A percentile compares a stretch with the other conserved stretches of the same genome.
phyloP scores from a whole-genome alignment of 2,797 vertebrate genomes.

The Morelia viridis region DNA sequence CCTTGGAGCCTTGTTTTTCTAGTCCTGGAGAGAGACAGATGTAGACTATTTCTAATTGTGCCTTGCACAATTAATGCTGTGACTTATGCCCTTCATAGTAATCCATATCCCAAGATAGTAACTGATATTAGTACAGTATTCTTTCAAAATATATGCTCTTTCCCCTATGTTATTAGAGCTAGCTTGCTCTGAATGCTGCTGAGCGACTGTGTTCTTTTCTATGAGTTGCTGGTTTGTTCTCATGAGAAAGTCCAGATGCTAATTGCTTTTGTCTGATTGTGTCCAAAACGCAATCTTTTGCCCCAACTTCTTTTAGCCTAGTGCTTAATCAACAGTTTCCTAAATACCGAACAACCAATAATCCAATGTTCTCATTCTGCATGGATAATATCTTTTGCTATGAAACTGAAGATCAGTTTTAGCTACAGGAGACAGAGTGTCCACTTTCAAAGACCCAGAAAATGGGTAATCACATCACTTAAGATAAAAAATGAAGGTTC shows the following conservation, averaged over 20 bases:
- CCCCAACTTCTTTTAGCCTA: background rate
- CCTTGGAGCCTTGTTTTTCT: too few species aligned
- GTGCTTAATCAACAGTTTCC: background rate
- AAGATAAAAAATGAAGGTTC: background rate
- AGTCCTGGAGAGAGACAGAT: background rate
- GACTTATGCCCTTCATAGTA: background rate
- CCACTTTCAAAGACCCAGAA: background rate
- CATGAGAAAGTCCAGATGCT: background rate
- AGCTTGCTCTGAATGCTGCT: background rate
- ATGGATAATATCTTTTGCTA: background rate
- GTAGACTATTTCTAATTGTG: background rate
- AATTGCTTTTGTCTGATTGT: background rate
- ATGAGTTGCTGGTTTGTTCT: background rate
- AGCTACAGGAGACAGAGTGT: background rate
- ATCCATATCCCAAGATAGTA: background rate
- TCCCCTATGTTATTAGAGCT: background rate
- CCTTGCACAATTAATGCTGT: background rate
- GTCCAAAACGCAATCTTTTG: background rate
- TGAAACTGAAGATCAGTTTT: background rate
- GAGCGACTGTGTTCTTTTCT: background rate
- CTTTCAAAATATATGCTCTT: background rate
- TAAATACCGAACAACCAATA: background rate
- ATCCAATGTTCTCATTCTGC: background rate
- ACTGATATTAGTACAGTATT: background rate
- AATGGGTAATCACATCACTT: background rate